Base-by-base conservation (phyloP, 2,888 invertebrate species). In the Ypsolopha sequella region DNA sequence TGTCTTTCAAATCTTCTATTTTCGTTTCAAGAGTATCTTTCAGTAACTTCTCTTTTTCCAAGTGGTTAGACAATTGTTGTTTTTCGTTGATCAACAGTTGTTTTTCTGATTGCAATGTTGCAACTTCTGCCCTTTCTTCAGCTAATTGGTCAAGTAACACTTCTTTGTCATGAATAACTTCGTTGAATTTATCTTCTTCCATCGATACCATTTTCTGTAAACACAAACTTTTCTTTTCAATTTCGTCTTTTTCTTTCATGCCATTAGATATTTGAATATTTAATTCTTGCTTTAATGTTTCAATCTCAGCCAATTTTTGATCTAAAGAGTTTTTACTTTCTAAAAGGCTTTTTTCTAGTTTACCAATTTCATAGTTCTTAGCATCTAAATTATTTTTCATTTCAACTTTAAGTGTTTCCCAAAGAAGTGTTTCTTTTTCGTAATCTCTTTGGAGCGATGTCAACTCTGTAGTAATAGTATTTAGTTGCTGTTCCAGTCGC, bases 331-430 rank as follows among this genome's bases (percentile, higher is more conserved):
- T 51, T 38, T 52, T 11, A 50, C 13, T 43, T 50, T 35, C 53
- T 11, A 24, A 46, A 33, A 45, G 45, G 9, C 34, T 8, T 24
- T 45, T n/a, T 7, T 6, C 53, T 34, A 69, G 52, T 49, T 64
- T 54, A 9, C 41, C 52, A 6, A 72, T 61, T 51, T 62, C 58
- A 13, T 58, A 53, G 33, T 65, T 64, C 56, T 67, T 69, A 7
- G 53, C 57, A 41, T 61, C 54, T n/a, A 66, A 56, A 41, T 59
- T 59, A 36, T 63, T 56, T 39, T 61, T 57, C 38, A 63, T 54
- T 50, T 67, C 61, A n/a, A 59, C 54, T 54, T 70, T 70, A 35
- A 55, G 58, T 45, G 64, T 66, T 49, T 73, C 69, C 62, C 61
- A 66, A 10, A 56, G 55, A 14, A 63, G 56, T 52, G 65, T 68